Evolutionary conservation across 2,797 vertebrate species (phyloP).

Genomic region (Typhlichthys eigenmanni): DNA sequence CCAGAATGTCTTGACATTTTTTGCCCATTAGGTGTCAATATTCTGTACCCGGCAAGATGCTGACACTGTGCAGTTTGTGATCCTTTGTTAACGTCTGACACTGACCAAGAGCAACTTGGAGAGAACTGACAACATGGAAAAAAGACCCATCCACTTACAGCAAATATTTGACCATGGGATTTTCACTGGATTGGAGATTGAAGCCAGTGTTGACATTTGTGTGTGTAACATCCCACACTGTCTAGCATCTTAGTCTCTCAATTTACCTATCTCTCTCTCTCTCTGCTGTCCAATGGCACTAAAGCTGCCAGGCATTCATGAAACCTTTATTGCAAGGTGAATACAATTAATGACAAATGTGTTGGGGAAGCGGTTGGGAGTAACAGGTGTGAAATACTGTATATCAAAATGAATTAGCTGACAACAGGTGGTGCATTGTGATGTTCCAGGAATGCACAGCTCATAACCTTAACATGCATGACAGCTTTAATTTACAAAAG

Average conservation of each 20-base stretch:
- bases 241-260: conserved; percentile 21
- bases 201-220: conserved; percentile 64
- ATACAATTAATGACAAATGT: too few relatives aligned
- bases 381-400: neutral
- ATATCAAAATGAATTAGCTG: conserved; percentile 13
- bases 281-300: conserved; percentile 6
- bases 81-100: conserved; percentile 69
- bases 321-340: neutral
- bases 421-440: conserved; percentile 5
- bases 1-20: conserved; percentile 71
- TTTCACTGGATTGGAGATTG: conserved; percentile 64
- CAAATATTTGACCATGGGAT: conserved; percentile 81
- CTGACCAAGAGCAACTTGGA: conserved; percentile 63
- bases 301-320: neutral
- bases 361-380: neutral
- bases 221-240: conserved; percentile 56
- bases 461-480: neutral
- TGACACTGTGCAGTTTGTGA: conserved; percentile 59
- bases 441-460: neutral
- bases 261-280: neutral
- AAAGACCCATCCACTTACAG: conserved; percentile 40
- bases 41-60: conserved; percentile 69
- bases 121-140: conserved; percentile 46
- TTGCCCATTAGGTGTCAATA: conserved; percentile 67
- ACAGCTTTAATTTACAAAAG: conserved; percentile 6